Evolutionary conservation across 2,888 invertebrate genomes (phyloP).

Genomic region (Coenonympha glycerion): DNA sequence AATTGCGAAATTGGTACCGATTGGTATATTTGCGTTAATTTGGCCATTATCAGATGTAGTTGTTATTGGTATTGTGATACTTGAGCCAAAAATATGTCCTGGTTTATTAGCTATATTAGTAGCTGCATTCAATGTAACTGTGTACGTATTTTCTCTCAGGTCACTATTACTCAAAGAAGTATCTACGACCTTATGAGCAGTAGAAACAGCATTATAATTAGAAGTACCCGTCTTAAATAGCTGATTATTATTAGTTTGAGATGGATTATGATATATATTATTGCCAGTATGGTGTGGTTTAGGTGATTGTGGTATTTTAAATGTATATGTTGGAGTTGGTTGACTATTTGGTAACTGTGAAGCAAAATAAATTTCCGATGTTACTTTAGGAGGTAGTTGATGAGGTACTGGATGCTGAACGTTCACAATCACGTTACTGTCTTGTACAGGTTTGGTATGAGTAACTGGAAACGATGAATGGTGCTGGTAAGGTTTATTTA

Average conservation of each 20-base stretch:
- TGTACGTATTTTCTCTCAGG: constrained; percentile 51
- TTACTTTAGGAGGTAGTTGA: constrained; percentile 61
- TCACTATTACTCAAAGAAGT: constrained; percentile 42
- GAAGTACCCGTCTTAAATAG: constrained; percentile 1
- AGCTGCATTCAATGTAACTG: constrained; percentile 59
- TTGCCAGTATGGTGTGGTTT: constrained; percentile 37
- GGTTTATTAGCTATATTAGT: constrained; percentile 54
- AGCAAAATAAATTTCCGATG: constrained; percentile 71
- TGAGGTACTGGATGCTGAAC: constrained; percentile 62
- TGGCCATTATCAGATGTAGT: constrained; percentile 44
- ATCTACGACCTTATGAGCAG: constrained; percentile 44
- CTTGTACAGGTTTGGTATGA: constrained; percentile 65
- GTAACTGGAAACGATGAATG: constrained; percentile 49
- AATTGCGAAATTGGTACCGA: constrained; percentile 70
- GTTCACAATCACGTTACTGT: constrained; percentile 67
- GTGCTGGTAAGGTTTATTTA: constrained; percentile 51
- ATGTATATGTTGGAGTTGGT: constrained; percentile 59
- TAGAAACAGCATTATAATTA: constrained; percentile 32
- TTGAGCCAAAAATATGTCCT: constrained; percentile 56
- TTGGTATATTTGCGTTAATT: constrained; percentile 66
- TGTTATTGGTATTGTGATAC: constrained; percentile 54
- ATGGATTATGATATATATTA: constrained; percentile 28
- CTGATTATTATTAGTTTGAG: constrained; percentile 18
- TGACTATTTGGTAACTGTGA: constrained; percentile 58
- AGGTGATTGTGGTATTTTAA: constrained; percentile 53